Percentiles rank a stretch among this genome's conserved stretches.
Evolutionary conservation across 2,888 invertebrate genomes (phyloP).

Genomic region (Mamestra brassicae): DNA sequence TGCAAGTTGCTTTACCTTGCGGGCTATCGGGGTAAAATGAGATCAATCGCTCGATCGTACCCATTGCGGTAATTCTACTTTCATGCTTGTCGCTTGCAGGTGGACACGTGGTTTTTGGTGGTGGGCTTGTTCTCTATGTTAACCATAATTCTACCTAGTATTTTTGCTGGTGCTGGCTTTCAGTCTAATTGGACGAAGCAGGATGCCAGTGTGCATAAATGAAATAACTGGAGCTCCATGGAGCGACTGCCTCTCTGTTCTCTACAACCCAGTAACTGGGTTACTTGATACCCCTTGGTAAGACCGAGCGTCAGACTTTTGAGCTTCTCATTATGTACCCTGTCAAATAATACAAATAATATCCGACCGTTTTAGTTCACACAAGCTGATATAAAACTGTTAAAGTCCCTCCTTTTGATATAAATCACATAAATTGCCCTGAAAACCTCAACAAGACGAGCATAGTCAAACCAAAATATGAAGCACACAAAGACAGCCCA

Average conservation of each 20-base stretch:
- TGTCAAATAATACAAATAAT: too few relatives aligned
- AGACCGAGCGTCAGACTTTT: too few relatives aligned
- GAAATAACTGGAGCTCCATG: too few relatives aligned
- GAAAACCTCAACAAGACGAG: background rate
- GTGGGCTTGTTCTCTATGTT: background rate
- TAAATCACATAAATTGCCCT: background rate
- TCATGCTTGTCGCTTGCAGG: too few relatives aligned
- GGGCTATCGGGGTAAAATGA: too few relatives aligned
- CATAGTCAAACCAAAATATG: conserved; percentile 30
- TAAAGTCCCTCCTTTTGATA: background rate
- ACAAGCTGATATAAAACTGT: background rate
- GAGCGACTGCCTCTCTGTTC: too few relatives aligned
- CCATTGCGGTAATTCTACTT: too few relatives aligned
- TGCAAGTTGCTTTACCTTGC: background rate
- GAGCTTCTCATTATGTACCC: too few relatives aligned
- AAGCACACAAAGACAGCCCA: conserved; percentile 33
- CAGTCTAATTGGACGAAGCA: background rate
- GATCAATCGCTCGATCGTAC: too few relatives aligned
- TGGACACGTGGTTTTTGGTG: background rate
- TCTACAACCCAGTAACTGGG: too few relatives aligned
- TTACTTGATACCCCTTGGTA: too few relatives aligned
- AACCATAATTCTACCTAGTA: background rate
- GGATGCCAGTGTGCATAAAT: too few relatives aligned
- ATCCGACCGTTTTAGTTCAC: background rate
- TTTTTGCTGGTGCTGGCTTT: background rate